These are phyloP conservation scores for Hemicentrotus pulcherrimus DNA, from an alignment of 35 echinoderm and acorn worm genomes.

Conservation along the genomic window DNA sequence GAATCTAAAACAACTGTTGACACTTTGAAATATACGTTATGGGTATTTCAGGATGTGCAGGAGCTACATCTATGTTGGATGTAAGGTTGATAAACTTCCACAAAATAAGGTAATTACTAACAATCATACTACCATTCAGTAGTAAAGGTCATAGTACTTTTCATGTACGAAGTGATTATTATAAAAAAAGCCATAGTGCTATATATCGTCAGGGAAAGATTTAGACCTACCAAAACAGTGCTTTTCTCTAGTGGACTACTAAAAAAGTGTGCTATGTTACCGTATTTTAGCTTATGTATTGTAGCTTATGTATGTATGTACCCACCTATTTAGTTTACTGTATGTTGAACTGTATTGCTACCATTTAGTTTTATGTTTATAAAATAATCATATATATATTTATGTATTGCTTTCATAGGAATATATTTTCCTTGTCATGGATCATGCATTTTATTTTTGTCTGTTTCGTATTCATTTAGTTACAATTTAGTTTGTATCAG, in stretches of 20 bases:
- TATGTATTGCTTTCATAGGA: background rate
- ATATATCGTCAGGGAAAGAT: background rate
- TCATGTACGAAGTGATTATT: background rate
- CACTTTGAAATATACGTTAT: too few species aligned
- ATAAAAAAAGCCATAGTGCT: background rate
- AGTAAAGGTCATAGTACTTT: background rate
- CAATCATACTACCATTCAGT: background rate
- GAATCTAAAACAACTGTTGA: too few species aligned
- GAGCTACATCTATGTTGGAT: too few species aligned
- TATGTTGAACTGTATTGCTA: background rate
- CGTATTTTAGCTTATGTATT: background rate
- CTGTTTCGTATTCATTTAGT: background rate
- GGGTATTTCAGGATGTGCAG: too few species aligned
- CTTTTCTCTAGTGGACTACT: background rate
- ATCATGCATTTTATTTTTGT: background rate
- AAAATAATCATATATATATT: background rate
- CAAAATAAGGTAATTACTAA: too few species aligned
- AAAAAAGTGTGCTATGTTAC: background rate
- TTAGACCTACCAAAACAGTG: background rate
- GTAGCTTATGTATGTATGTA: background rate
- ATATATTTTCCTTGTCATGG: background rate
- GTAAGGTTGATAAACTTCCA: too few species aligned
- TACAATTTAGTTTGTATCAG: too few species aligned
- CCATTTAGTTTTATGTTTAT: background rate
- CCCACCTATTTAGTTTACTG: slow-evolving; percentile 10